phyloP scores from a whole-genome alignment of 2,888 invertebrate species.

The Lithosia quadra region DNA sequence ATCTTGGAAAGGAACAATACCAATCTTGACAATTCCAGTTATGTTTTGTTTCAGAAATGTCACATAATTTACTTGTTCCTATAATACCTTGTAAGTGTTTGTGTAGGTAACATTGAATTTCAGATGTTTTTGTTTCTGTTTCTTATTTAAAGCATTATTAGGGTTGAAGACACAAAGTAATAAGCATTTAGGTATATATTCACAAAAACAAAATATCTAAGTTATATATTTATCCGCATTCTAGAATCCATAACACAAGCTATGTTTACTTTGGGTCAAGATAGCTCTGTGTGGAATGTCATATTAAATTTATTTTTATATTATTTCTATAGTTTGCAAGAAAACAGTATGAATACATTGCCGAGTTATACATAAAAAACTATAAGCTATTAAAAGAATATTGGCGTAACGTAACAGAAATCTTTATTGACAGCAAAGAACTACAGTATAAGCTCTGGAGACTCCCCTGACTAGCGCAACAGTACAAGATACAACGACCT shows the following conservation, averaged over 20 bases:
- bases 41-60: not conserved
- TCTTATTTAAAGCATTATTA: not conserved
- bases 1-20: not conserved
- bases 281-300: too few relatives aligned
- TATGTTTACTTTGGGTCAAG: too few relatives aligned
- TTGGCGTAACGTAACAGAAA: not conserved
- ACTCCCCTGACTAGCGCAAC: not conserved
- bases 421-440: not conserved
- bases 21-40: slow-evolving; percentile 11
- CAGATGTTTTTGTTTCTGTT: too few relatives aligned
- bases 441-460: not conserved
- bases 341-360: not conserved
- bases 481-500: slow-evolving; percentile 19
- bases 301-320: too few relatives aligned
- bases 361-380: not conserved
- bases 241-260: too few relatives aligned
- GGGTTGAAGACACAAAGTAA: not conserved
- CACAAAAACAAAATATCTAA: too few relatives aligned
- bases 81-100: too few relatives aligned
- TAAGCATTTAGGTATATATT: not conserved
- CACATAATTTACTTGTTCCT: not conserved
- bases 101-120: too few relatives aligned
- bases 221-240: too few relatives aligned
- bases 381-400: not conserved
- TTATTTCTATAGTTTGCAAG: too few relatives aligned